phyloP scores from a whole-genome alignment of 2,797 vertebrate species.

The Anableps anableps region DNA sequence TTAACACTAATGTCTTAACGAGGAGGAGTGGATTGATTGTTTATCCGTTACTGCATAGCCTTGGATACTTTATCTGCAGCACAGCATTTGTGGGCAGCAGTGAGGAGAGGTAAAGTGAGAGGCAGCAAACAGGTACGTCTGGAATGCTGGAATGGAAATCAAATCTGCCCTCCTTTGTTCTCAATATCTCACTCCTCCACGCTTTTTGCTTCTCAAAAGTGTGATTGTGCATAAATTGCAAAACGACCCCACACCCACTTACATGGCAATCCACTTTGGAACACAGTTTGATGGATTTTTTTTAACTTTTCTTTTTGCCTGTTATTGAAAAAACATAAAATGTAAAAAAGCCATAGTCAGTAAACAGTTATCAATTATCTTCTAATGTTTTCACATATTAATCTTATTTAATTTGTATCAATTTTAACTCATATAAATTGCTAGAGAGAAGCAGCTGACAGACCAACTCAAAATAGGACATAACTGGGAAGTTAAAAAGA shows the following conservation, averaged over 20 bases:
- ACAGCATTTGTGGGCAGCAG: conserved; percentile 16
- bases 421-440: neutral
- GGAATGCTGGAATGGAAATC: conserved; percentile 46
- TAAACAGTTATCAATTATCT: neutral
- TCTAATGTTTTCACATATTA: neutral
- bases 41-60: neutral
- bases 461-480: neutral
- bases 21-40: neutral
- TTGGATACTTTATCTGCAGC: conserved; percentile 32
- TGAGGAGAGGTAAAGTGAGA: conserved; percentile 13
- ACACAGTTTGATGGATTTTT: neutral
- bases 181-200: conserved; percentile 1
- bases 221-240: neutral
- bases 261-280: neutral
- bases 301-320: neutral
- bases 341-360: neutral
- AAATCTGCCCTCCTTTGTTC: conserved; percentile 18
- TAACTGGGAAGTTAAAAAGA: neutral
- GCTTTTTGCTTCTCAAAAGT: neutral
- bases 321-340: neutral
- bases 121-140: conserved; percentile 38
- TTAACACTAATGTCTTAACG: neutral
- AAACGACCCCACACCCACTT: conserved; percentile 1
- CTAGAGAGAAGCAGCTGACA: neutral
- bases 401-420: neutral